Conservation (phyloP, 1,140 invertebrate genomes). For the Pseudomyrmex dendroicus region DNA sequence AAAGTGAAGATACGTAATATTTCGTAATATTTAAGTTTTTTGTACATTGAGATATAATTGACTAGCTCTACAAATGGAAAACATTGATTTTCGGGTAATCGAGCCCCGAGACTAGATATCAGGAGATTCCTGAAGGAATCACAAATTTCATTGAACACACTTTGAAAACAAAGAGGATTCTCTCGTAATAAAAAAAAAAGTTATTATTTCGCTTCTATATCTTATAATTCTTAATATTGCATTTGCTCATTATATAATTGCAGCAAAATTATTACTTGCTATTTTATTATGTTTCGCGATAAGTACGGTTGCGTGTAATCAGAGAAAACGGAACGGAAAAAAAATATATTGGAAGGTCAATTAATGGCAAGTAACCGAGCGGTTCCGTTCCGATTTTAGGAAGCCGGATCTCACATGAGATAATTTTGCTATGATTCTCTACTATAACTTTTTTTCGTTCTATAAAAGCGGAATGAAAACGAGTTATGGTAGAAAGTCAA, state of each 20-base stretch:
- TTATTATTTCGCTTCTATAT: background rate
- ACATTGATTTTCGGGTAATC: conserved; percentile 80
- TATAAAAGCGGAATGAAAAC: too few relatives aligned
- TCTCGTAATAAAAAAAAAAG: conserved; percentile 4
- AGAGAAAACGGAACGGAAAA: too few relatives aligned
- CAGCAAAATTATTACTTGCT: background rate
- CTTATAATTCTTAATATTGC: conserved; percentile 37
- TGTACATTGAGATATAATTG: conserved; percentile 81
- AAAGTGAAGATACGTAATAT: conserved; percentile 49
- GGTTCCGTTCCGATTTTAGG: too few relatives aligned
- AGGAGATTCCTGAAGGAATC: conserved; percentile 43
- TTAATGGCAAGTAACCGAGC: too few relatives aligned
- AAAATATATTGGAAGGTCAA: too few relatives aligned
- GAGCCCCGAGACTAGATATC: conserved; percentile 76
- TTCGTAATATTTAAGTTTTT: conserved; percentile 77
- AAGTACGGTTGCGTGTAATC: background rate
- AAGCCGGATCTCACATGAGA: too few relatives aligned
- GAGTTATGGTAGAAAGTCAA: too few relatives aligned
- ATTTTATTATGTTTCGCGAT: background rate
- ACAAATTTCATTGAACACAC: conserved; percentile 22
- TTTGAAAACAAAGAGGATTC: background rate
- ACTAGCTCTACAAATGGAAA: conserved; percentile 82
- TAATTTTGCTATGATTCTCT: too few relatives aligned
- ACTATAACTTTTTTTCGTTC: too few relatives aligned
- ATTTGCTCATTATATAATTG: conserved; percentile 27